Percentiles rank a stretch among this genome's conserved stretches.
phyloP scores from a whole-genome alignment of 2,113 vertebrate species.

The Trogon melanurus region DNA sequence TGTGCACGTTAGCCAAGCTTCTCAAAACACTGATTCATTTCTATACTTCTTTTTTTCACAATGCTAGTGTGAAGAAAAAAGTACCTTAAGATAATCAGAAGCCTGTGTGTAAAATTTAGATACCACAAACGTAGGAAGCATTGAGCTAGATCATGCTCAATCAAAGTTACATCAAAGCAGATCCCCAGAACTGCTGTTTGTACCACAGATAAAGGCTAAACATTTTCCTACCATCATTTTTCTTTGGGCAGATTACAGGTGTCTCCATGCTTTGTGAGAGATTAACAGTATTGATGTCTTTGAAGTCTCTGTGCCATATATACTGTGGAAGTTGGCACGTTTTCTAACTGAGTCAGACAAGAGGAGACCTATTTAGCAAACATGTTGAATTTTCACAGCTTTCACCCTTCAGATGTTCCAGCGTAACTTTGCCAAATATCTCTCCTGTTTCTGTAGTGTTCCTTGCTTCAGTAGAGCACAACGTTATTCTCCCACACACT shows the following conservation, averaged over 20 bases:
- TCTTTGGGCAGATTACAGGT: not conserved
- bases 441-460: not conserved
- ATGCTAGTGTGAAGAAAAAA: not conserved
- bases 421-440: not conserved
- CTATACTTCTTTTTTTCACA: not conserved
- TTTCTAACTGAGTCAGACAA: not conserved
- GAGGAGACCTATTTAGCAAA: slow-evolving; percentile 20
- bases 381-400: not conserved
- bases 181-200: not conserved
- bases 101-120: not conserved
- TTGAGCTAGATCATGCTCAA: not conserved
- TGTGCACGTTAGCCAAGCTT: not conserved
- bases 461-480: not conserved
- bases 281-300: not conserved
- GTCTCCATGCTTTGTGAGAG: not conserved
- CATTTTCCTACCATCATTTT: not conserved
- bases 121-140: not conserved
- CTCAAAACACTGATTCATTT: not conserved
- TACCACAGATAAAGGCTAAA: not conserved
- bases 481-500: not conserved
- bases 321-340: not conserved
- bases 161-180: not conserved
- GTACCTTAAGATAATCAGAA: not conserved
- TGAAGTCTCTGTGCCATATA: not conserved
- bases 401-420: not conserved